Conservation (phyloP, 1,140 invertebrate species). For the Drosophila azteca region DNA sequence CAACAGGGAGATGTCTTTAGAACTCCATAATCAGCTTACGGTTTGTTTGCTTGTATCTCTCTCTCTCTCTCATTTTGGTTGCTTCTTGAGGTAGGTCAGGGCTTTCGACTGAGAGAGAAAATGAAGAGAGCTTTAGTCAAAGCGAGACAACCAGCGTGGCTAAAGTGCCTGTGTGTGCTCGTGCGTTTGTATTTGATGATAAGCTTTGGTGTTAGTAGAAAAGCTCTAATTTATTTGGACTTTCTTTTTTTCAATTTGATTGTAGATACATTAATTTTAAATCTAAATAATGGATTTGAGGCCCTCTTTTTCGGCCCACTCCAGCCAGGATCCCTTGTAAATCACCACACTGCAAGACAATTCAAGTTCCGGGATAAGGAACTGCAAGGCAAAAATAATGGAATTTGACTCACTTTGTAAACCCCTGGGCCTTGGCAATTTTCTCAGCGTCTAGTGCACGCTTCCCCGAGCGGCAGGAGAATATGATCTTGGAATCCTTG, state of each 20-base stretch:
- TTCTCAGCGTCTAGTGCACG: conserved; percentile 84
- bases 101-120: conserved; percentile 13
- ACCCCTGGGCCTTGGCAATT: conserved; percentile 84
- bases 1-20: conserved; percentile 1
- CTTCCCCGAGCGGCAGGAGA: conserved; percentile 85
- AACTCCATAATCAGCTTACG: conserved; percentile 22
- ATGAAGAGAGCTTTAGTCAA: neutral
- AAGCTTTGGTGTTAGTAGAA: neutral
- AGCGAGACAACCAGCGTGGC: neutral
- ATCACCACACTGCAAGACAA: conserved; percentile 90
- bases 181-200: neutral
- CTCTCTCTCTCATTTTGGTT: conserved; percentile 3
- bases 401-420: conserved; percentile 83
- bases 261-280: conserved; percentile 7
- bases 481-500: conserved; percentile 84
- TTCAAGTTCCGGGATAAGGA: neutral
- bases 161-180: neutral
- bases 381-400: neutral
- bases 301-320: conserved; percentile 86
- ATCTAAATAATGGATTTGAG: conserved; percentile 14
- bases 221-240: no score
- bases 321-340: conserved; percentile 94
- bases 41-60: conserved; percentile 4
- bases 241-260: neutral
- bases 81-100: conserved; percentile 43